These are phyloP conservation scores for Tenthredo scrophulariae DNA, from an alignment of 2,888 invertebrate genomes.

Conservation along the genomic window DNA sequence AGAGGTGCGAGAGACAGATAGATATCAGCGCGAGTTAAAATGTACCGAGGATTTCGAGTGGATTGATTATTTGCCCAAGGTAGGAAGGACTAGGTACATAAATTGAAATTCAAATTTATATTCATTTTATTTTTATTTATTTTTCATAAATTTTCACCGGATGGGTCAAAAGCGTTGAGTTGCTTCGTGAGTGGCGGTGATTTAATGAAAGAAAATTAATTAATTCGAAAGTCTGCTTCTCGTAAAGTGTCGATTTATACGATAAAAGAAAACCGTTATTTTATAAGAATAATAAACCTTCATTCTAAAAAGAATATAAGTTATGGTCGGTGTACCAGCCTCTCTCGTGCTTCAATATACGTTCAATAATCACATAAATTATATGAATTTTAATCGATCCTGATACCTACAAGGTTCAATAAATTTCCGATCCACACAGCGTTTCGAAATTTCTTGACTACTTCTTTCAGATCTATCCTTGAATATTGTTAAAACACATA, in stretches of 20 bases:
- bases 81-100: neutral
- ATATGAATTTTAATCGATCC: neutral
- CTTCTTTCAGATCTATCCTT: neutral
- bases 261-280: conserved; percentile 7
- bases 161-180: neutral
- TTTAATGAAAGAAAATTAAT: conserved; percentile 19
- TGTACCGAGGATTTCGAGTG: neutral
- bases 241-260: neutral
- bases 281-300: conserved; percentile 20
- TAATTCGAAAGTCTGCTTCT: neutral
- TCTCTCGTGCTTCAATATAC: neutral
- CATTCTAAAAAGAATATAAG: neutral
- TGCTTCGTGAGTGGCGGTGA: neutral
- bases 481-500: neutral
- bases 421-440: neutral
- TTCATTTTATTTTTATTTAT: neutral
- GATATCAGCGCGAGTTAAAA: neutral
- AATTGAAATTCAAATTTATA: neutral
- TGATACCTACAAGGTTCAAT: neutral
- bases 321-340: neutral
- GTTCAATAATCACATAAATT: neutral
- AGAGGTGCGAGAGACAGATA: neutral
- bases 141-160: neutral
- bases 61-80: neutral
- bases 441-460: neutral